phyloP scores from a whole-genome alignment of 2,797 vertebrate species.

The Hyperoplus lanceolatus region DNA sequence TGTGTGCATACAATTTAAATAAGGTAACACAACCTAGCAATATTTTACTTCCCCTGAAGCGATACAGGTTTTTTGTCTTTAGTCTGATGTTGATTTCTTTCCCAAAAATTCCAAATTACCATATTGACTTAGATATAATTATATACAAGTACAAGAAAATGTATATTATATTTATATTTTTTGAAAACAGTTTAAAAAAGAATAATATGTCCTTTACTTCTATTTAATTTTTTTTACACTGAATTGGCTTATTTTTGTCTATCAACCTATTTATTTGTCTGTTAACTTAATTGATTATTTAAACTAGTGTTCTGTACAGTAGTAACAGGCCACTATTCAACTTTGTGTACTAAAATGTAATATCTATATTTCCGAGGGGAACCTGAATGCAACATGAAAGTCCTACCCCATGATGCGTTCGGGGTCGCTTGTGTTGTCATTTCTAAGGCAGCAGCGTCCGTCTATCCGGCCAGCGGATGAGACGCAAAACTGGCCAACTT shows the following conservation, averaged over 20 bases:
- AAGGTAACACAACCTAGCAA: too few species aligned
- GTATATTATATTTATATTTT: neutral
- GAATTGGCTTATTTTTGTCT: neutral
- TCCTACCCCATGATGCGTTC: slow-evolving; percentile 83
- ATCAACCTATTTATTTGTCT: neutral
- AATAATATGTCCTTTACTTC: neutral
- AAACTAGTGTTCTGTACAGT: neutral
- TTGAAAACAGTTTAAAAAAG: neutral
- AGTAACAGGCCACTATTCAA: neutral
- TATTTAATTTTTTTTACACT: neutral
- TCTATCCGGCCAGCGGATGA: slow-evolving; percentile 68
- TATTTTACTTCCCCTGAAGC: too few species aligned
- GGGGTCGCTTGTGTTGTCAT: slow-evolving; percentile 63
- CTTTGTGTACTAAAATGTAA: neutral
- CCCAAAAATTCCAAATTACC: neutral
- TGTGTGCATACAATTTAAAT: neutral
- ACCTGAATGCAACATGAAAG: slow-evolving; percentile 18
- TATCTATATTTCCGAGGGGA: neutral
- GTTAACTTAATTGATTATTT: neutral
- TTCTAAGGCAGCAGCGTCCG: slow-evolving; percentile 86
- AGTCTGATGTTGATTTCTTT: neutral
- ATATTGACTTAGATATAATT: neutral
- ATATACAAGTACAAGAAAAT: neutral
- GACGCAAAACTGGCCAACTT: slow-evolving; percentile 83
- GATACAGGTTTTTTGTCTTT: too few species aligned